Conservation (phyloP, 1,140 invertebrate genomes). For the Tyrophagus putrescentiae region DNA sequence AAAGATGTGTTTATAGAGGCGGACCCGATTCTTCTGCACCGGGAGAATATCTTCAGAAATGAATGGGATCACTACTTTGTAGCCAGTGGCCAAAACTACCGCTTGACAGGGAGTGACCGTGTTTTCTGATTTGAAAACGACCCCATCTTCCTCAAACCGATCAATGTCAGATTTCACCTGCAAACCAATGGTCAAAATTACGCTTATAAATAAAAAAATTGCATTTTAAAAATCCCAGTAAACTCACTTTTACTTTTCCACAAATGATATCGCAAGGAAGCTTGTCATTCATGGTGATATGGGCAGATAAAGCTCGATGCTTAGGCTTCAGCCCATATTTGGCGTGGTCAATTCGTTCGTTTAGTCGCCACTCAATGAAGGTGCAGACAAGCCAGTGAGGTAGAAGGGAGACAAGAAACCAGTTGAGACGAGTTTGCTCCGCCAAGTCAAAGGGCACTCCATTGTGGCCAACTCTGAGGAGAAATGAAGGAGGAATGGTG, state of each 20-base stretch:
- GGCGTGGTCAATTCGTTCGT: constrained; percentile 37
- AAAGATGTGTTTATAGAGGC: constrained; percentile 38
- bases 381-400: constrained; percentile 23
- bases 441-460: constrained; percentile 32
- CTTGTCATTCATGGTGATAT: constrained; percentile 43
- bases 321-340: constrained; percentile 36
- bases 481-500: no score
- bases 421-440: constrained; percentile 20
- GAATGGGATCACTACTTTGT: constrained; percentile 34
- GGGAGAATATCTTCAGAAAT: constrained; percentile 28
- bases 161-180: constrained; percentile 34
- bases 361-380: constrained; percentile 23
- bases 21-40: constrained; percentile 33
- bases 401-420: constrained; percentile 19
- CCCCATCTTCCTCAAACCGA: constrained; percentile 31
- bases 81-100: constrained; percentile 35
- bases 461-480: constrained; percentile 32
- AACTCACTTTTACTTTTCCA: no score
- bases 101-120: constrained; percentile 24
- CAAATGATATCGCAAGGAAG: constrained; percentile 38
- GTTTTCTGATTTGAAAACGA: constrained; percentile 31
- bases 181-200: constrained; percentile 37
- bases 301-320: constrained; percentile 36
- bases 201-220: constrained; percentile 38
- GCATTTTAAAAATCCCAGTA: no score